A percentile compares a stretch with the other conserved stretches of the same genome.
Evolutionary conservation across 2,113 vertebrate genomes (phyloP).

Genomic region (Chloropsis hardwickii): DNA sequence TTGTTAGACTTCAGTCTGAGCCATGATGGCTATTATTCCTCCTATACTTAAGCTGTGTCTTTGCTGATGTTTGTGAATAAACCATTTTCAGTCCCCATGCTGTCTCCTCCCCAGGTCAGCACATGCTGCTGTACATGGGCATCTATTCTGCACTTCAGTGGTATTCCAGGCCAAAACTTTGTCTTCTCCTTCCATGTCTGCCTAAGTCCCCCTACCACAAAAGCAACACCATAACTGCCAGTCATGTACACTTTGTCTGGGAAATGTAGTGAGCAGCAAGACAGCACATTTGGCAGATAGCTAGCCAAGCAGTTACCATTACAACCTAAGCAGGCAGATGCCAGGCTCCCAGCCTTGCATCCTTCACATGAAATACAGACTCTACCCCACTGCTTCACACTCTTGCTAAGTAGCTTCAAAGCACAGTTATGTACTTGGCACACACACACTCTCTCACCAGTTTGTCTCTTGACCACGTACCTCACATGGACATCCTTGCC

Average conservation of each 20-base stretch:
- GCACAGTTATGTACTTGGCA: background rate
- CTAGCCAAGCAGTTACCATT: background rate
- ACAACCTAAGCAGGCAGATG: background rate
- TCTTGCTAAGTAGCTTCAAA: background rate
- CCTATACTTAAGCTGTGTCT: background rate
- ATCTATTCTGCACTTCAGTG: background rate
- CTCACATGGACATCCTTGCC: background rate
- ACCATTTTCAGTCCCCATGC: background rate
- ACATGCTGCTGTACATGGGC: fast-evolving
- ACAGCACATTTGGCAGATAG: background rate
- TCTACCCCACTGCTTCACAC: background rate
- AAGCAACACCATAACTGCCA: background rate
- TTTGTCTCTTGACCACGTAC: background rate
- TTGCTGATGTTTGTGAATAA: background rate
- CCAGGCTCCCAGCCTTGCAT: fast-evolving
- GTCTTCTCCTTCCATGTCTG: background rate
- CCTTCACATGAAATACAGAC: background rate
- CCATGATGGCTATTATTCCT: background rate
- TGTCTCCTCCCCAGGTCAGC: background rate
- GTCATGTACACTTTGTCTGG: background rate
- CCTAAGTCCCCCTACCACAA: background rate
- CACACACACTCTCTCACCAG: background rate
- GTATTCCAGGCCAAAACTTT: background rate
- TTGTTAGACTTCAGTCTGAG: background rate
- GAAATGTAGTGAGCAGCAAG: background rate